Evolutionary conservation across 1,140 invertebrate species (phyloP).

Genomic region (Drosophila grimshawi): DNA sequence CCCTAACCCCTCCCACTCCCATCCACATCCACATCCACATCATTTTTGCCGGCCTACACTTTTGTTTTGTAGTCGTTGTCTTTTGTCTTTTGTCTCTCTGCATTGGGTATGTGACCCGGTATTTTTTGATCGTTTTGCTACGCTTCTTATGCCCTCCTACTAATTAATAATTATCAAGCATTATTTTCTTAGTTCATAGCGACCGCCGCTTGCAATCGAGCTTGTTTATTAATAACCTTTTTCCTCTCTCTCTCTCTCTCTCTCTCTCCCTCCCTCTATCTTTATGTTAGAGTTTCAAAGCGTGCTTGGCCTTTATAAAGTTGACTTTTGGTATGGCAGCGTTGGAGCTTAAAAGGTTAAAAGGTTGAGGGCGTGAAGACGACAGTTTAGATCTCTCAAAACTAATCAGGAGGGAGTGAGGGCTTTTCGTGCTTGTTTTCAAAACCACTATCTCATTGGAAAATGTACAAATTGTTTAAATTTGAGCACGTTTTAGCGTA

Average conservation of each 20-base stretch:
- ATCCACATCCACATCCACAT: slow-evolving; percentile 35
- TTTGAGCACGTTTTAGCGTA: slow-evolving; percentile 14
- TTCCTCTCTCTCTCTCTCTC: slow-evolving; percentile 13
- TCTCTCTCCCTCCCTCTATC: slow-evolving; percentile 1
- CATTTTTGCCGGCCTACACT: slow-evolving; percentile 59
- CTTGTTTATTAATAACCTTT: slow-evolving; percentile 52
- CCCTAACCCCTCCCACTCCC: neutral
- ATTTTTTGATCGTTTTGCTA: slow-evolving; percentile 76
- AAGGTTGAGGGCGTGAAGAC: slow-evolving; percentile 11
- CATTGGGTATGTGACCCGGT: slow-evolving; percentile 64
- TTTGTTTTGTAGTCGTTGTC: slow-evolving; percentile 32
- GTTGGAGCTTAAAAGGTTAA: slow-evolving; percentile 49
- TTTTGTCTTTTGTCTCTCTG: slow-evolving; percentile 38
- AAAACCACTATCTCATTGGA: slow-evolving; percentile 1
- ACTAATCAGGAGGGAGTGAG: slow-evolving; percentile 25
- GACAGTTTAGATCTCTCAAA: slow-evolving; percentile 41
- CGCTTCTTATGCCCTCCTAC: slow-evolving; percentile 75
- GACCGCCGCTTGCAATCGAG: slow-evolving; percentile 59
- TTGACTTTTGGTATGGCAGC: slow-evolving; percentile 9
- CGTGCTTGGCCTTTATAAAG: slow-evolving; percentile 38
- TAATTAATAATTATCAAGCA: slow-evolving; percentile 77
- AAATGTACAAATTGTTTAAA: slow-evolving; percentile 1
- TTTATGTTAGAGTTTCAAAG: slow-evolving; percentile 3
- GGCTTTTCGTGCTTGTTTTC: neutral
- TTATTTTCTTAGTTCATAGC: slow-evolving; percentile 44